These are phyloP conservation scores for Cyclargus thomasi DNA, from an alignment of 1,140 invertebrate species.

Conservation along the genomic window DNA sequence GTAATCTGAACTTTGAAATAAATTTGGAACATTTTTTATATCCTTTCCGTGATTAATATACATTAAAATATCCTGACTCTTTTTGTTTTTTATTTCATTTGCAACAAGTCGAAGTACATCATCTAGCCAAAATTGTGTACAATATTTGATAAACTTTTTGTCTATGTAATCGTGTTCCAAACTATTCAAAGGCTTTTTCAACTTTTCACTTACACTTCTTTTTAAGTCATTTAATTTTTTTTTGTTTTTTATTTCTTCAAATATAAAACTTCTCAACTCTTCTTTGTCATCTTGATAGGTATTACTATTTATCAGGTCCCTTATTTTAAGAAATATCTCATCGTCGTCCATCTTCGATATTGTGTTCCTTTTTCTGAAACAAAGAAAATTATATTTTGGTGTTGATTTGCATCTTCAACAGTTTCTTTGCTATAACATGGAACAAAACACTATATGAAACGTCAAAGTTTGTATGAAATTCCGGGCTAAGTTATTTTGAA, in stretches of 20 bases:
- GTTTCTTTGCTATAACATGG: too few relatives aligned
- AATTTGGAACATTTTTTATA: neutral
- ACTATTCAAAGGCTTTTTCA: slow-evolving; percentile 6
- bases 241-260: slow-evolving; percentile 5
- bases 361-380: neutral
- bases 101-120: slow-evolving; percentile 1
- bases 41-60: neutral
- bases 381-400: neutral
- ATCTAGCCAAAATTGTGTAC: slow-evolving; percentile 11
- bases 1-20: slow-evolving; percentile 6
- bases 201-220: neutral
- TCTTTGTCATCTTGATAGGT: neutral
- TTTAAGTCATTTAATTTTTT: slow-evolving; percentile 12
- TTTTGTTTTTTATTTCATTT: slow-evolving; percentile 6
- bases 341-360: neutral
- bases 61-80: neutral
- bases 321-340: neutral
- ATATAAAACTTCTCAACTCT: slow-evolving; percentile 1
- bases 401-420: too few relatives aligned
- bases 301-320: neutral
- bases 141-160: slow-evolving; percentile 20
- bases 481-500: too few relatives aligned
- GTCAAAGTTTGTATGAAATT: too few relatives aligned
- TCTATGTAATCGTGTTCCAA: slow-evolving; percentile 16
- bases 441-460: too few relatives aligned